A percentile compares a stretch with the other conserved stretches of the same genome.
phyloP scores from a whole-genome alignment of 2,113 vertebrate genomes.

The Hyla sarda region DNA sequence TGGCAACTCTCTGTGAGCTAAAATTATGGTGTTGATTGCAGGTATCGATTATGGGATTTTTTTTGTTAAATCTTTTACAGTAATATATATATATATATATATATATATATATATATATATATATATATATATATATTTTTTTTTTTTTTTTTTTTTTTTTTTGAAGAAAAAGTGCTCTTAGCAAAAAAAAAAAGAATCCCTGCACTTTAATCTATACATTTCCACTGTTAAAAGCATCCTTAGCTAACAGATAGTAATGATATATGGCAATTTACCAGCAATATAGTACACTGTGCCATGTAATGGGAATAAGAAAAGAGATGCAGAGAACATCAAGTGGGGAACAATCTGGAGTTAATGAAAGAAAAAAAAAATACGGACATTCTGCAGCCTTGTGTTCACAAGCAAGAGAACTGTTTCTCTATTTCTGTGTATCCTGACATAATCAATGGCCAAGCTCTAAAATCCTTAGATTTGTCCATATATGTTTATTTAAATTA shows the following conservation, averaged over 20 bases:
- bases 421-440: not conserved
- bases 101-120: no score
- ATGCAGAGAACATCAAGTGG: slow-evolving; percentile 1
- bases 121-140: no score
- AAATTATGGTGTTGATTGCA: no score
- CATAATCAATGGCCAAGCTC: not conserved
- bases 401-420: not conserved
- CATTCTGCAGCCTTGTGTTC: slow-evolving; percentile 2
- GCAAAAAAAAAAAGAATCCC: not conserved
- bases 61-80: no score
- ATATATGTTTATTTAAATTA: not conserved
- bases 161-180: no score
- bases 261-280: slow-evolving; percentile 1
- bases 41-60: no score
- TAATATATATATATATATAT: no score
- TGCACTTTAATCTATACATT: not conserved
- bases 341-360: slow-evolving; percentile 17
- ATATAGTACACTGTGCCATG: not conserved
- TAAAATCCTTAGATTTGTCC: not conserved
- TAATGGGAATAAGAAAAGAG: slow-evolving; percentile 8
- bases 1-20: no score
- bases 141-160: no score
- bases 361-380: slow-evolving; percentile 4
- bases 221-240: not conserved
- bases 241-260: not conserved